Percentiles rank a stretch among this genome's conserved stretches.
Evolutionary conservation across 2,888 invertebrate species (phyloP).

Genomic region (Melikaiella ostensackeni): DNA sequence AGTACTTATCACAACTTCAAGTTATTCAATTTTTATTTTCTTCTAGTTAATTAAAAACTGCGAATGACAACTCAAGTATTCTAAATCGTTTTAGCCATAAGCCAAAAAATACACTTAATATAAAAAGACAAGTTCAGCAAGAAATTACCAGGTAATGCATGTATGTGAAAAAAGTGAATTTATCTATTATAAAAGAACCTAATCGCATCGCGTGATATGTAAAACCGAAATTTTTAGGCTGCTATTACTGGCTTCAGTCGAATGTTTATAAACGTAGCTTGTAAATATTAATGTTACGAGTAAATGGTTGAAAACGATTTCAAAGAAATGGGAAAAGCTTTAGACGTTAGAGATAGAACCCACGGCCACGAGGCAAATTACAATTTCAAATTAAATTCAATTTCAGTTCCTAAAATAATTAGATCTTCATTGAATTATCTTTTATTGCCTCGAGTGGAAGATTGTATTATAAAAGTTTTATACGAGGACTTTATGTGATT

Average conservation of each 20-base stretch:
- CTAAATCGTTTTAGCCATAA: conserved; percentile 12
- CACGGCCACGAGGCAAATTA: neutral
- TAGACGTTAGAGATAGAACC: conserved; percentile 18
- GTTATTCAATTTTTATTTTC: neutral
- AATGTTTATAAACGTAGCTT: conserved; percentile 32
- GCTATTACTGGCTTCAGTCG: conserved; percentile 9
- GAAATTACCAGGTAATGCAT: conserved; percentile 1
- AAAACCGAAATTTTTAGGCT: conserved; percentile 28
- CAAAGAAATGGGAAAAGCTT: conserved; percentile 35
- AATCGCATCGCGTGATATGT: neutral
- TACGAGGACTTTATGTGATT: neutral
- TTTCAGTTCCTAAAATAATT: neutral
- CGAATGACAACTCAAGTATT: conserved; percentile 20
- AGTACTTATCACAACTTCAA: too few species aligned
- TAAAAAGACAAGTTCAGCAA: conserved; percentile 9
- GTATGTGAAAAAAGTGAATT: neutral
- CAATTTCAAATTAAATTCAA: neutral
- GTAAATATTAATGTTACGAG: conserved; percentile 22
- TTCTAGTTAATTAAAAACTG: conserved; percentile 4
- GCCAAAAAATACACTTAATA: neutral
- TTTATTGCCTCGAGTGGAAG: neutral
- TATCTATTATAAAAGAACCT: neutral
- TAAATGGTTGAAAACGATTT: conserved; percentile 9
- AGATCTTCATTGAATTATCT: neutral
- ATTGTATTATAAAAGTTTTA: neutral